These are phyloP conservation scores for Lordiphosa clarofinis DNA, from an alignment of 1,140 invertebrate species.

Conservation along the genomic window DNA sequence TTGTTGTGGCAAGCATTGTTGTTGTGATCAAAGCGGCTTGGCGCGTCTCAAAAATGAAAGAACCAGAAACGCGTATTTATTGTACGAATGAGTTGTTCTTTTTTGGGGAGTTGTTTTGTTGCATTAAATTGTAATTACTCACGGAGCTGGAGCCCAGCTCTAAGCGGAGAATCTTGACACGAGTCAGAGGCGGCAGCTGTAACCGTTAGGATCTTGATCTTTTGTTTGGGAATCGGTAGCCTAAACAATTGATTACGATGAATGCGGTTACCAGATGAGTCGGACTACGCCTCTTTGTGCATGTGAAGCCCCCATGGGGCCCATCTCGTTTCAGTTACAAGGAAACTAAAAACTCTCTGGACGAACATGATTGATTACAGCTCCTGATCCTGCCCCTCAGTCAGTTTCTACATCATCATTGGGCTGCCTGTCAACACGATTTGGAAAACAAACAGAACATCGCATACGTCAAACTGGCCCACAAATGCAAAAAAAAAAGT, in stretches of 20 bases:
- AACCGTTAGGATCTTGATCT: slow-evolving; percentile 55
- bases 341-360: slow-evolving; percentile 27
- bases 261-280: slow-evolving; percentile 70
- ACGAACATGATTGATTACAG: slow-evolving; percentile 58
- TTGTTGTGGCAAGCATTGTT: slow-evolving; percentile 77
- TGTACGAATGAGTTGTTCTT: slow-evolving; percentile 52
- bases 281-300: slow-evolving; percentile 2
- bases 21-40: slow-evolving; percentile 76
- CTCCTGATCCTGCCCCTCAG: slow-evolving; percentile 13
- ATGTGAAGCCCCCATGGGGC: slow-evolving; percentile 50
- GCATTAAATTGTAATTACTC: slow-evolving; percentile 73
- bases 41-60: slow-evolving; percentile 52
- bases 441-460: slow-evolving; percentile 48
- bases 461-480: slow-evolving; percentile 68
- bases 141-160: slow-evolving; percentile 22
- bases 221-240: slow-evolving; percentile 36
- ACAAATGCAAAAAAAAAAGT: slow-evolving; percentile 49
- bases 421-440: slow-evolving; percentile 61
- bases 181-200: slow-evolving; percentile 39
- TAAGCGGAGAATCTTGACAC: slow-evolving; percentile 16
- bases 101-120: slow-evolving; percentile 32
- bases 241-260: slow-evolving; percentile 70
- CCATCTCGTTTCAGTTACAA: slow-evolving; percentile 45
- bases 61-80: slow-evolving; percentile 21
- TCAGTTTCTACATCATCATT: slow-evolving; percentile 9